A percentile compares a stretch with the other conserved stretches of the same genome.
Evolutionary conservation across 2,113 vertebrate genomes (phyloP).

Genomic region (Dasyurus viverrinus): DNA sequence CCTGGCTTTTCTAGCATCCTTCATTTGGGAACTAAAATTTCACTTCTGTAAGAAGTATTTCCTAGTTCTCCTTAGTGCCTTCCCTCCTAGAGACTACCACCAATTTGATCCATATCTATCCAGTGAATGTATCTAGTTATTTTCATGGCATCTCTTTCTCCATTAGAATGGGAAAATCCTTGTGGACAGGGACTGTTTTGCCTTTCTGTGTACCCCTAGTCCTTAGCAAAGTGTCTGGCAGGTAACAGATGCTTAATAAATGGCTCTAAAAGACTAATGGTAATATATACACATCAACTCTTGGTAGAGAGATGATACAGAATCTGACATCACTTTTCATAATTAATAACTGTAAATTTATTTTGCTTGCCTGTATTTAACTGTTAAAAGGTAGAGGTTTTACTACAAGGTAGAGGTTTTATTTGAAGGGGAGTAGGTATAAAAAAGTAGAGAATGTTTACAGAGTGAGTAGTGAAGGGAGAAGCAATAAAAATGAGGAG

Average conservation of each 20-base stretch:
- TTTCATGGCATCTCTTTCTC: not conserved
- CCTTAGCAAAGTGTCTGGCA: not conserved
- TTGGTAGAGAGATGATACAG: not conserved
- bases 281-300: not conserved
- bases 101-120: too few relatives aligned
- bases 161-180: too few relatives aligned
- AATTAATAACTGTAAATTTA: not conserved
- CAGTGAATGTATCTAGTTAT: not conserved
- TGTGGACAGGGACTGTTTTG: too few relatives aligned
- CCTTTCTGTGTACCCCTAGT: not conserved
- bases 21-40: not conserved
- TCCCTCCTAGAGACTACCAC: not conserved
- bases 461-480: not conserved
- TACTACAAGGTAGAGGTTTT: not conserved
- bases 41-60: not conserved
- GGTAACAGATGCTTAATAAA: not conserved
- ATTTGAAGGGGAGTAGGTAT: too few relatives aligned
- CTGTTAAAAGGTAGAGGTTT: not conserved
- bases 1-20: not conserved
- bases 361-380: not conserved
- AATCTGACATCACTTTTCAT: not conserved
- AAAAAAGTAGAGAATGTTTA: not conserved
- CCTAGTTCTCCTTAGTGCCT: not conserved
- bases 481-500: too few relatives aligned
- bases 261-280: too few relatives aligned